Base-by-base conservation (phyloP, 2,797 vertebrate species). In the Novumbra hubbsi region DNA sequence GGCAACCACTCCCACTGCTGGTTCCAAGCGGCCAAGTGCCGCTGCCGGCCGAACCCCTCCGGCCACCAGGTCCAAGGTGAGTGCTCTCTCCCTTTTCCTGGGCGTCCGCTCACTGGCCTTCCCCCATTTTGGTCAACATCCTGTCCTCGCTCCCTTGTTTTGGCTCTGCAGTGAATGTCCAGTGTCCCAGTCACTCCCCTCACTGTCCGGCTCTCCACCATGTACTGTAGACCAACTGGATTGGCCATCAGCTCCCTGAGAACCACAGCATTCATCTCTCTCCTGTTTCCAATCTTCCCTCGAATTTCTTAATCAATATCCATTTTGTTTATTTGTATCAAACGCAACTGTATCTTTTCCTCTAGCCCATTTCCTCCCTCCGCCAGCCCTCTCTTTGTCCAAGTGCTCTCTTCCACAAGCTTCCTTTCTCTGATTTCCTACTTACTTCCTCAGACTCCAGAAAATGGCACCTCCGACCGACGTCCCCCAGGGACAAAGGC, bases 31-130 rank as follows among this genome's bases (percentile, higher is more conserved):
- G 86, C 88, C 91, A 0, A 85, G 93, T 68, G 84, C 69, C n/a
- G 76, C 85, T 68, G 15, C 85, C 71, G 80, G 78, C 32, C 85
- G 55, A 57, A 34, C 91, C 78, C 79, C 84, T 71, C 68, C 78
- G 30, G 0, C 83, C 78, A 24, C 82, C 32, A 95, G 94, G 70
- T 83, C 91, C 76, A 98, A 97, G 96, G 97, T 97, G 91, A 96
- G 96, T 89, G 75, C 34, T 24, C 41, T 17, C 66, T 55, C 69
- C 60, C 7, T 45, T 34, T 6, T 14, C 50, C n/a, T 12, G 45
- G 15, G 38, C 8, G 67, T 24, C 41, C 32, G 16, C 62, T 64
- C 62, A 32, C 62, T 64, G 62, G 62, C 62, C 62, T 32, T 21
- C n/a, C 9, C 21, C 24, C 11, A n/a, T 3, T 60, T 9, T 27